phyloP scores from a whole-genome alignment of 2,888 invertebrate species.

The Rhingia rostrata region DNA sequence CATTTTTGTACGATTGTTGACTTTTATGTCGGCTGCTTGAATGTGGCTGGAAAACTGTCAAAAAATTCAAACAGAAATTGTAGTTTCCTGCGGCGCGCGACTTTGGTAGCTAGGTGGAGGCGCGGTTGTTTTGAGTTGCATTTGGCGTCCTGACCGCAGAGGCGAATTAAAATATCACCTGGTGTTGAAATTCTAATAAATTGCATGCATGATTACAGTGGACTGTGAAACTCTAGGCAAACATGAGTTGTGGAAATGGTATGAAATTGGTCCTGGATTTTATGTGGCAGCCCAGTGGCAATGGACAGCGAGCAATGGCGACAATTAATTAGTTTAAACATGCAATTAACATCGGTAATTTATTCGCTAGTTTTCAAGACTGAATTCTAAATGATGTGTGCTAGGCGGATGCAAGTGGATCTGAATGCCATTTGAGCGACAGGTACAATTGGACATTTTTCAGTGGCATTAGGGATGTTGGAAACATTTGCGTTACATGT shows the following conservation, averaged over 20 bases:
- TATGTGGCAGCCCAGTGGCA: slow-evolving; percentile 15
- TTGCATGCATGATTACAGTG: slow-evolving; percentile 70
- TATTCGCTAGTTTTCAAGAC: slow-evolving; percentile 44
- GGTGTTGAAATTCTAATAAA: slow-evolving; percentile 68
- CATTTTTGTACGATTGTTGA: slow-evolving; percentile 47
- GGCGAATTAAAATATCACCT: slow-evolving; percentile 63
- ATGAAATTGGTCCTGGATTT: slow-evolving; percentile 57
- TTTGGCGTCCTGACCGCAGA: slow-evolving; percentile 22
- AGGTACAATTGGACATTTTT: slow-evolving; percentile 2
- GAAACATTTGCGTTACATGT: too few relatives aligned
- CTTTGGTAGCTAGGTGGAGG: background rate
- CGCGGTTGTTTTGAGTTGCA: slow-evolving; percentile 24
- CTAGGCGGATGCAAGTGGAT: slow-evolving; percentile 19
- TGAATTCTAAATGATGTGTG: slow-evolving; percentile 41
- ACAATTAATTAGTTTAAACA: slow-evolving; percentile 67
- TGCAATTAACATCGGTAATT: slow-evolving; percentile 64
- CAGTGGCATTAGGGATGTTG: too few relatives aligned
- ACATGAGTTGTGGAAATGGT: slow-evolving; percentile 65
- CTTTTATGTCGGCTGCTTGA: slow-evolving; percentile 26
- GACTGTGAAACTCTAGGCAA: slow-evolving; percentile 49
- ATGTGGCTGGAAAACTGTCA: slow-evolving; percentile 55
- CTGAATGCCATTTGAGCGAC: slow-evolving; percentile 23
- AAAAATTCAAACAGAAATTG: slow-evolving; percentile 46
- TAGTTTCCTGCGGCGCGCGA: slow-evolving; percentile 35
- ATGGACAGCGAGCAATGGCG: slow-evolving; percentile 46